phyloP scores from a whole-genome alignment of 2,797 vertebrate genomes.

The Tragelaphus eurycerus region DNA sequence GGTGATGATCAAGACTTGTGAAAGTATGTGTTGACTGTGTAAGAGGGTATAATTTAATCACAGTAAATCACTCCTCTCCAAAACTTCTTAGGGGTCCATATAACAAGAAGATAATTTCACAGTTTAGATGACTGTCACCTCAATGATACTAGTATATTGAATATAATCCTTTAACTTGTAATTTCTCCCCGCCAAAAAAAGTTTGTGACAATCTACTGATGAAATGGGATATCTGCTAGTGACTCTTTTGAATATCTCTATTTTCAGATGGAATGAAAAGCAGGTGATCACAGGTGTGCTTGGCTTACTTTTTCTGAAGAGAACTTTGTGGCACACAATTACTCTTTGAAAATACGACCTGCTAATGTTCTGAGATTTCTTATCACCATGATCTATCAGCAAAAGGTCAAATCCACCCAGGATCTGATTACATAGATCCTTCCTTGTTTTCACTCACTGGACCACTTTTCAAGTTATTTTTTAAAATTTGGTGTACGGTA shows the following conservation, averaged over 20 bases:
- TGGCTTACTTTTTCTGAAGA: background rate
- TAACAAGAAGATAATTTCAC: conserved; percentile 1
- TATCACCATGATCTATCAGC: background rate
- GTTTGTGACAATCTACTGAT: background rate
- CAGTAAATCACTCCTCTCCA: background rate
- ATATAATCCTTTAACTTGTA: background rate
- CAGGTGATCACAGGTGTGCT: background rate
- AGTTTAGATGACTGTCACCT: background rate
- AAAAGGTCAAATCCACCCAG: background rate
- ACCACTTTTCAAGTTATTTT: background rate
- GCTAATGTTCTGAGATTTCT: background rate
- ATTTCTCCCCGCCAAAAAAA: background rate
- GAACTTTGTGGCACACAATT: background rate
- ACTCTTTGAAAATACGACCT: background rate
- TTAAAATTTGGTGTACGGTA: background rate
- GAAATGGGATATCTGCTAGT: background rate
- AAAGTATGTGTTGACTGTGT: background rate
- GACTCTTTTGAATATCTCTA: background rate
- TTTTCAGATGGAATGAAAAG: conserved; percentile 14
- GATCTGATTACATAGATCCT: background rate
- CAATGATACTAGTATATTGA: background rate
- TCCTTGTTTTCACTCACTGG: background rate
- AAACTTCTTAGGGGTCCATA: background rate
- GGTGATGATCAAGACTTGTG: background rate
- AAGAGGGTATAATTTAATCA: background rate